A percentile compares a stretch with the other conserved stretches of the same genome.
Evolutionary conservation across 2,113 vertebrate genomes (phyloP).

Genomic region (Charina bottae): DNA sequence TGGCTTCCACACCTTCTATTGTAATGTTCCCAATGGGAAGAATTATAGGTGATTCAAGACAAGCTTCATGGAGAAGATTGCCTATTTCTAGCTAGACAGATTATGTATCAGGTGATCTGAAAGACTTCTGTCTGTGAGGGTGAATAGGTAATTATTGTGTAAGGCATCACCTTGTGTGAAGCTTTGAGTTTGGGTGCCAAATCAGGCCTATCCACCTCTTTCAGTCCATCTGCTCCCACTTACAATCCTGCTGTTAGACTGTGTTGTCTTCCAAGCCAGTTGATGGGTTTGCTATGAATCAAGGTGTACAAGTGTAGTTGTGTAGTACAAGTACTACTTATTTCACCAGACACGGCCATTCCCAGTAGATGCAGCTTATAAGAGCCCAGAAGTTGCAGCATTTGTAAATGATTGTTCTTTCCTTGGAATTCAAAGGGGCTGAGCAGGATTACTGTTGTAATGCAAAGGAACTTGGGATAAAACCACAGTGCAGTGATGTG

Average conservation of each 20-base stretch:
- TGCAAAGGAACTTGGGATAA: neutral
- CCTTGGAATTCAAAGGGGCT: neutral
- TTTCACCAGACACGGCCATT: neutral
- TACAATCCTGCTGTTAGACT: neutral
- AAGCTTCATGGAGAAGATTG: neutral
- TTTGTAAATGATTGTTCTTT: neutral
- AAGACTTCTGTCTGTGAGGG: neutral
- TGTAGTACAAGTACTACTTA: neutral
- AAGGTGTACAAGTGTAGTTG: neutral
- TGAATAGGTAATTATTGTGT: neutral
- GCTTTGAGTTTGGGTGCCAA: neutral
- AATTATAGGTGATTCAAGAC: neutral
- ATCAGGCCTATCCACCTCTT: neutral
- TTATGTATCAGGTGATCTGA: neutral
- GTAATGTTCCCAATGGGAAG: neutral
- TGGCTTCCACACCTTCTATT: neutral
- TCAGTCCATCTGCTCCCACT: neutral
- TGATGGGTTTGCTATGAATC: neutral
- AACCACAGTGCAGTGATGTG: neutral
- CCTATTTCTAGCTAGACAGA: neutral
- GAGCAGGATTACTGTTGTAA: neutral
- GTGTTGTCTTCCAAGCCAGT: neutral
- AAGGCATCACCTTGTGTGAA: neutral
- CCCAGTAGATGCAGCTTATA: neutral
- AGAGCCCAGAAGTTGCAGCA: neutral